Conservation (phyloP, 2,797 vertebrate species). For the Buceros bicornis region DNA sequence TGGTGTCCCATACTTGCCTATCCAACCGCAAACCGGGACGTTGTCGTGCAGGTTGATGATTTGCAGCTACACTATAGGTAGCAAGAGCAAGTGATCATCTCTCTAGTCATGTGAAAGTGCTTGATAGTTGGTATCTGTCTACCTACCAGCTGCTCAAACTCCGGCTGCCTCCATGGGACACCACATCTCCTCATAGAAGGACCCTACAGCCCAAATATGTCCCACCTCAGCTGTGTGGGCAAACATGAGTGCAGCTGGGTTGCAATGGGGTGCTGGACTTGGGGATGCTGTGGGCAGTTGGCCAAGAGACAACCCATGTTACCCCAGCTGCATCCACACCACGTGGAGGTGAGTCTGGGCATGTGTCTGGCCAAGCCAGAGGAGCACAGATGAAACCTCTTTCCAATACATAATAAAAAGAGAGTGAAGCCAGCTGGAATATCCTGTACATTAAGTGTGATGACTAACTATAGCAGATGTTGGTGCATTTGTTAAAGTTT, state of each 20-base stretch:
- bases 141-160: neutral
- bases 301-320: neutral
- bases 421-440: conserved; percentile 73
- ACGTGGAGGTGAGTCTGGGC: conserved; percentile 61
- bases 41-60: neutral
- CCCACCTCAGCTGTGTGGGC: neutral
- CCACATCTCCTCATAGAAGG: neutral
- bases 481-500: conserved; percentile 70
- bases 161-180: neutral
- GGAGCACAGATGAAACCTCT: conserved; percentile 66
- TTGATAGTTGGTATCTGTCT: neutral
- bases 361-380: conserved; percentile 65
- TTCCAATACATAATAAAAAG: conserved; percentile 75
- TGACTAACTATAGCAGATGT: conserved; percentile 75
- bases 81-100: neutral
- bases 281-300: neutral
- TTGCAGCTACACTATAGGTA: neutral
- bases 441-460: conserved; percentile 73
- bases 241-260: neutral
- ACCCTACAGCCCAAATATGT: neutral
- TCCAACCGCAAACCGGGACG: neutral
- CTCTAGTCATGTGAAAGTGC: neutral
- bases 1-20: neutral
- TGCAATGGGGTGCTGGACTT: neutral
- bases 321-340: conserved; percentile 2